phyloP scores from a whole-genome alignment of 2,888 invertebrate genomes.

The Syrista parreyssii region DNA sequence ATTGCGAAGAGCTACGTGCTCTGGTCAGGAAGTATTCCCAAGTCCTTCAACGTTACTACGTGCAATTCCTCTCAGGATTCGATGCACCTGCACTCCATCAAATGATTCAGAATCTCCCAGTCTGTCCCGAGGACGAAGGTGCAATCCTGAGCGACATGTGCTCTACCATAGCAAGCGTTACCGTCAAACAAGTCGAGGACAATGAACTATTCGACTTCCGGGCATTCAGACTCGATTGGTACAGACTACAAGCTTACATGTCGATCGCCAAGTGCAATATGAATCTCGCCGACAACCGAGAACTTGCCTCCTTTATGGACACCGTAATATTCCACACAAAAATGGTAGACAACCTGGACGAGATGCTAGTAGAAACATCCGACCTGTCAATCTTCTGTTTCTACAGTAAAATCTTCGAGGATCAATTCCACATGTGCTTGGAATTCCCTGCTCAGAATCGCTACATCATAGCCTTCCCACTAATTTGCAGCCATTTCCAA shows the following conservation, averaged over 20 bases:
- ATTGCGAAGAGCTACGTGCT: conserved; percentile 96
- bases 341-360: conserved; percentile 98
- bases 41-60: conserved; percentile 97
- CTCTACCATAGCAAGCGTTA: conserved; percentile 85
- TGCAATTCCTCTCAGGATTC: conserved; percentile 95
- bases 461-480: conserved; percentile 96
- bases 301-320: conserved; percentile 92
- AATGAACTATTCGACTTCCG: conserved; percentile 96
- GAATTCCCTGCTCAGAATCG: conserved; percentile 99
- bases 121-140: conserved; percentile 94
- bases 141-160: conserved; percentile 93
- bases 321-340: conserved; percentile 96
- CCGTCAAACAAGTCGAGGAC: conserved; percentile 95
- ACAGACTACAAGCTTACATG: conserved; percentile 93
- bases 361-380: conserved; percentile 95
- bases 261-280: conserved; percentile 85
- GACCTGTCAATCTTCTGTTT: conserved; percentile 98
- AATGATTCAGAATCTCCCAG: conserved; percentile 83
- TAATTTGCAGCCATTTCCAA: conserved; percentile 98
- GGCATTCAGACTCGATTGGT: conserved; percentile 97
- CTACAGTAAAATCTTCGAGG: conserved; percentile 96
- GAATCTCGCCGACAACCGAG: conserved; percentile 84
- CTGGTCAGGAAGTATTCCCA: conserved; percentile 96
- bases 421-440: conserved; percentile 98
- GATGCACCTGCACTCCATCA: conserved; percentile 93